Evolutionary conservation across 2,113 vertebrate genomes (phyloP), one percentile per base, ranked within the genome.

Genomic region (Sylvilagus bachmani): DNA sequence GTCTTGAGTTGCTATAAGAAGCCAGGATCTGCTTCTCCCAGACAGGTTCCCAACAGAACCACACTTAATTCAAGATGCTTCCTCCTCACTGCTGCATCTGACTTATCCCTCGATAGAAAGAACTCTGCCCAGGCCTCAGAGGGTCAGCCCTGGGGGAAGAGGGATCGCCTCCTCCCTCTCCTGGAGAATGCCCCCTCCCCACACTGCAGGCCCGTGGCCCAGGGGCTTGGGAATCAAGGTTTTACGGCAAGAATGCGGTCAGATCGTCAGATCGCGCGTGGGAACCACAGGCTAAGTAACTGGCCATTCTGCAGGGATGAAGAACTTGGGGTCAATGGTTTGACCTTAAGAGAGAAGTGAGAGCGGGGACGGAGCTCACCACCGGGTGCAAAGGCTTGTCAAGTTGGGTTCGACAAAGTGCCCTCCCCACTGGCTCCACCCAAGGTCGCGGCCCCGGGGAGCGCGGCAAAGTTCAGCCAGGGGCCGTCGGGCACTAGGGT

Each of bases 391-490:
- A 9, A 2, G 31, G 49, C 66, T 82, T 2, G 49, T 17, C 55
- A 58, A 58, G 55, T 19, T 19, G 13, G 55, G 55, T 19, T 58
- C 55, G 19, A 36, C 71, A 49, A 86, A 86, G 61, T 8, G 29
- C 69, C 17, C n/a, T 55, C 19, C 73, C 55, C n/a, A 1, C 2
- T 3, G 51, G 70, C 16, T 94, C 53, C 84, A 38, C 16, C 86
- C 95, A 88, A 97, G 92, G 92, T 95, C 82, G 49, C 21, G 5
- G 87, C 75, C 64, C 27, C 3, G 1, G 1, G 8, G 64, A 94
- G 73, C 11, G 19, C 85, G n/a, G 64, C 44, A 88, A 96, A 97
- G 95, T 96, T 96, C 90, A 89, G 36, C 73, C 89, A 69, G 69
- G 19, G 66, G 67, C 71, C 27, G 2, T 75, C 33, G 22, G 73